Percentiles rank a stretch among this genome's conserved stretches.
Evolutionary conservation across 2,113 vertebrate genomes (phyloP).

Genomic region (Struthidea cinerea): DNA sequence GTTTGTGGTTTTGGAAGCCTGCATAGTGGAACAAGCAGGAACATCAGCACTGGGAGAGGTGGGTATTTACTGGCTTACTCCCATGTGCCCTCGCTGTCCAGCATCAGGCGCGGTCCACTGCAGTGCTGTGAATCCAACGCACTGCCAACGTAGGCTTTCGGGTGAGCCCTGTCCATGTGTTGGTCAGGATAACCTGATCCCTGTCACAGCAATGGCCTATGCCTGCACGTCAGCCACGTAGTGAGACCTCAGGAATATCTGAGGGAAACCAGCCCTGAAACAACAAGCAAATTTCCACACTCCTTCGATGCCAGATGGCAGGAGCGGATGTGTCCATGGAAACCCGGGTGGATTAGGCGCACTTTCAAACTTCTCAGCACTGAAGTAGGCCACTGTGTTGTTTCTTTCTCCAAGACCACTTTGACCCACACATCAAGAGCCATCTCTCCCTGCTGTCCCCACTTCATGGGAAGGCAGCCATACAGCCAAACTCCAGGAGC

Average conservation of each 20-base stretch:
- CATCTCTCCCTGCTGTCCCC: neutral
- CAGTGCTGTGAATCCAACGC: fast-evolving
- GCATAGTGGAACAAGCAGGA: neutral
- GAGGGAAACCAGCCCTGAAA: neutral
- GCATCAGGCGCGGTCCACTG: neutral
- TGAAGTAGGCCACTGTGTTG: neutral
- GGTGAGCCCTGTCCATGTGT: fast-evolving
- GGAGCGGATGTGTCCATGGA: neutral
- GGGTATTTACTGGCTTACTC: neutral
- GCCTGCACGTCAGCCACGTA: fast-evolving
- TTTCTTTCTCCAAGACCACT: neutral
- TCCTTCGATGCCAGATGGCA: neutral
- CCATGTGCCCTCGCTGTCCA: neutral
- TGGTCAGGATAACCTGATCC: neutral
- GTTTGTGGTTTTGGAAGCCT: neutral
- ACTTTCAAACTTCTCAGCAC: neutral
- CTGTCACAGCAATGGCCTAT: neutral
- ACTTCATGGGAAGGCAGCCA: neutral
- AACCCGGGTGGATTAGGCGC: neutral
- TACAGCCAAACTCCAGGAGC: too few relatives aligned
- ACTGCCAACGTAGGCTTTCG: fast-evolving
- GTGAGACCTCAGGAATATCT: neutral
- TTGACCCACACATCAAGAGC: neutral
- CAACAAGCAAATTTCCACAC: neutral
- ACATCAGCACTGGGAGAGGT: neutral